Base-by-base conservation (phyloP, 2,888 invertebrate species). In the Zygothrica quintamaculata region DNA sequence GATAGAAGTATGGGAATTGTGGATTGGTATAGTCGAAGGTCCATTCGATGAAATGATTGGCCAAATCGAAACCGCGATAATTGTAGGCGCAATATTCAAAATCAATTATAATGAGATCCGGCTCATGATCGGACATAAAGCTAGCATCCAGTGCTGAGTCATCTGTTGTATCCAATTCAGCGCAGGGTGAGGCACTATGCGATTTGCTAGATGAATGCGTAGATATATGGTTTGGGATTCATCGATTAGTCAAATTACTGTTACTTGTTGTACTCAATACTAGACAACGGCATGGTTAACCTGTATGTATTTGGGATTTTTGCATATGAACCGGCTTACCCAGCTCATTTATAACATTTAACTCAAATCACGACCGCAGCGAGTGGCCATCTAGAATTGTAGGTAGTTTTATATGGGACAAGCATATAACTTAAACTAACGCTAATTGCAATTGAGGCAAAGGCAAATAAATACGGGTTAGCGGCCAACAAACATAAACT, bases 71-170 rank as follows among this genome's bases (percentile, higher is more conserved):
- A 0, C 95, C 97, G 47, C 98, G 93, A 84, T 96, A 96, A 89
- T 98, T 98, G 91, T 98, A 98, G 0, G 98, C 96, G 90, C 98
- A 98, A 89, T 98, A 98, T 91, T 98, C 98, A 89, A 97, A 98
- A 90, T 98, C 98, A 86, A 97, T 97, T 22, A 97, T 92, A 11
- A 96, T 95, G 26, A 97, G 91, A 69, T 93, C 93, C 0, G 94
- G 94, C 71, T 88, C 89, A 46, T 68, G 71, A 56, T 87, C 85
- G 51, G 70, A 65, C 29, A 65, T 80, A 37, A 86, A 87, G 67
- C 85, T 77, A 46, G 73, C 77, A 71, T 88, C 89, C 50, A 89
- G 50, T 37, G 88, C 84, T 1, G 89, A 89, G 55, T 90, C 89
- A 53, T 87, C 90, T 0, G 88, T 87, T 43, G 84, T 89, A 11